phyloP scores from a whole-genome alignment of 2,888 invertebrate species.

The Orthonychiurus folsomi region DNA sequence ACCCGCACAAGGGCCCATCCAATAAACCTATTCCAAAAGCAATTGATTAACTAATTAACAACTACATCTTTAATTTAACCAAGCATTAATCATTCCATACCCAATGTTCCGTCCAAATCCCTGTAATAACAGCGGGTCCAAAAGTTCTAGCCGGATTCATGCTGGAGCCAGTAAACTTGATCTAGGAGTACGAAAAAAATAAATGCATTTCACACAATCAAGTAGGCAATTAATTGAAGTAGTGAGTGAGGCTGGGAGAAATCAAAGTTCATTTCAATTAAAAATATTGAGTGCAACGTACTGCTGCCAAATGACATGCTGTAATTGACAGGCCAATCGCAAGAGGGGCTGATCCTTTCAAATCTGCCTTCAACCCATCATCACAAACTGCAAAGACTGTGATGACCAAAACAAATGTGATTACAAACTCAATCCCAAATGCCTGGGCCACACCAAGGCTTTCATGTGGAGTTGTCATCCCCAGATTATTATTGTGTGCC shows the following conservation, averaged over 20 bases:
- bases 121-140: constrained; percentile 34
- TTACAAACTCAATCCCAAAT: constrained; percentile 69
- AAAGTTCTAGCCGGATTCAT: constrained; percentile 39
- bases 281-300: constrained; percentile 48
- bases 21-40: constrained; percentile 30
- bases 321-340: constrained; percentile 82
- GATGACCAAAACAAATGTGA: constrained; percentile 76
- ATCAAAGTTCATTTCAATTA: neutral
- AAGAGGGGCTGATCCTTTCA: constrained; percentile 70
- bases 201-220: no score
- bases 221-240: no score
- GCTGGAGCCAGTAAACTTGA: constrained; percentile 36
- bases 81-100: constrained; percentile 17
- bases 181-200: constrained; percentile 19
- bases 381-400: constrained; percentile 84
- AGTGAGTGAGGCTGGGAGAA: no score
- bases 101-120: constrained; percentile 39
- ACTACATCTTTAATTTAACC: neutral
- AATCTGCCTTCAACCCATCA: constrained; percentile 64
- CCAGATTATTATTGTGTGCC: constrained; percentile 49
- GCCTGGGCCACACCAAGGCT: constrained; percentile 64
- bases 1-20: constrained; percentile 39
- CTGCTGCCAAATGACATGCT: constrained; percentile 74
- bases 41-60: neutral
- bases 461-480: constrained; percentile 57